Evolutionary conservation across 1,140 invertebrate species (phyloP).

Genomic region (Augochlora pura): DNA sequence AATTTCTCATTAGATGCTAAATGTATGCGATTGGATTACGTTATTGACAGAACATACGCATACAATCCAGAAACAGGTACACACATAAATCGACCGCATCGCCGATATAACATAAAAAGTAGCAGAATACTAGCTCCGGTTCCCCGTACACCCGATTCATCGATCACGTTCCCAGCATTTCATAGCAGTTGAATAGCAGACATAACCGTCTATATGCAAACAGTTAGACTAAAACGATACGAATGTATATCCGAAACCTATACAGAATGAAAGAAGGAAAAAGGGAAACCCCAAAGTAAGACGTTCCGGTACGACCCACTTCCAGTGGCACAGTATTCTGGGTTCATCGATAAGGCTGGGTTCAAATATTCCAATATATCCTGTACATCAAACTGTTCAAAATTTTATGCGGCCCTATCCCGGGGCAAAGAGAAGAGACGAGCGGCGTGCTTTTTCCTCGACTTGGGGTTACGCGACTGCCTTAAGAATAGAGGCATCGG

Average conservation of each 20-base stretch:
- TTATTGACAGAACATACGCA: too few species aligned
- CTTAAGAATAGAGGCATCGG: conserved; percentile 30
- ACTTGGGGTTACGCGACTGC: neutral
- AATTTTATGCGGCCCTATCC: conserved; percentile 14
- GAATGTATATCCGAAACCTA: neutral
- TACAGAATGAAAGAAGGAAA: neutral
- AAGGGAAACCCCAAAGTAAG: neutral
- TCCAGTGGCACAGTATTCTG: neutral
- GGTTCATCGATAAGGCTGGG: neutral
- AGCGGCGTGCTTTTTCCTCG: neutral
- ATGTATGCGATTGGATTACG: too few species aligned
- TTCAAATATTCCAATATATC: neutral
- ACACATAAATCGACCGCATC: too few species aligned
- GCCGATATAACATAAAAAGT: too few species aligned
- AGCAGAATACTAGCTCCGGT: too few species aligned
- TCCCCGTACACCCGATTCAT: too few species aligned
- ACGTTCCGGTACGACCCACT: neutral
- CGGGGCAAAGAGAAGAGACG: too few species aligned
- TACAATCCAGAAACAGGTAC: too few species aligned
- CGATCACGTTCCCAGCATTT: neutral
- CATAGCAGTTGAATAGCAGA: neutral
- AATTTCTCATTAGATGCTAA: too few species aligned
- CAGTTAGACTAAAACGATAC: neutral
- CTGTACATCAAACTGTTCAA: neutral
- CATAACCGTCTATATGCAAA: neutral